Percentiles rank a stretch among this genome's conserved stretches.
Evolutionary conservation across 2,113 vertebrate genomes (phyloP).

Genomic region (Neogale vison): DNA sequence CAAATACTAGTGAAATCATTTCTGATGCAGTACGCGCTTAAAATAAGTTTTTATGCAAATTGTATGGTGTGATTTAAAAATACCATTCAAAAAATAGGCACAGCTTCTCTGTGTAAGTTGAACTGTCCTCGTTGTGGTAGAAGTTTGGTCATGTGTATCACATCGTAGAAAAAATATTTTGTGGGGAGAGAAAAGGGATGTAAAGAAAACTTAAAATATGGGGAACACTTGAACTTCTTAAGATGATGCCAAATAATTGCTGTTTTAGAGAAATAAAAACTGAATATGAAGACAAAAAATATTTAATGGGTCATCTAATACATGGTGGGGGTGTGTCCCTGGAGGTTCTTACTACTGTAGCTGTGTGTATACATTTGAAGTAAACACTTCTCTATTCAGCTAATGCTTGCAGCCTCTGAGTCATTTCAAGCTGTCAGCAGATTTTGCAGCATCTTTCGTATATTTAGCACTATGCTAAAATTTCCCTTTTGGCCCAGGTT

Average conservation of each 20-base stretch:
- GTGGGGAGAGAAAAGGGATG: neutral
- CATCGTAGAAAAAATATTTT: neutral
- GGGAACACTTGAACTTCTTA: neutral
- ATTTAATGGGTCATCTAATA: neutral
- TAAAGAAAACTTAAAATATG: constrained; percentile 17
- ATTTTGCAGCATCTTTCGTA: neutral
- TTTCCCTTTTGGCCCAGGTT: neutral
- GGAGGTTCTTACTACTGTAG: neutral
- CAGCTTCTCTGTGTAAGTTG: neutral
- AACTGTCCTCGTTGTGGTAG: neutral
- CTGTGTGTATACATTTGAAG: neutral
- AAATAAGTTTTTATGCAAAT: constrained; percentile 13
- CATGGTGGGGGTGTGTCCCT: neutral
- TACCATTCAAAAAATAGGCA: neutral
- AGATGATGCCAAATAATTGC: neutral
- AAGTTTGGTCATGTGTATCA: neutral
- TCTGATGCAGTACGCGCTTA: neutral
- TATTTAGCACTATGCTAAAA: neutral
- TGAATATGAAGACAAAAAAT: neutral
- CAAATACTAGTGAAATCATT: neutral
- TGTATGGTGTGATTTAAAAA: neutral
- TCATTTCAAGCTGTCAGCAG: neutral
- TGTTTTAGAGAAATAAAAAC: constrained; percentile 31
- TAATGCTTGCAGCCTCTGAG: neutral
- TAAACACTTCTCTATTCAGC: neutral